These are phyloP conservation scores for Tringa solitaria DNA, from an alignment of 2,113 vertebrate genomes.

Conservation along the genomic window DNA sequence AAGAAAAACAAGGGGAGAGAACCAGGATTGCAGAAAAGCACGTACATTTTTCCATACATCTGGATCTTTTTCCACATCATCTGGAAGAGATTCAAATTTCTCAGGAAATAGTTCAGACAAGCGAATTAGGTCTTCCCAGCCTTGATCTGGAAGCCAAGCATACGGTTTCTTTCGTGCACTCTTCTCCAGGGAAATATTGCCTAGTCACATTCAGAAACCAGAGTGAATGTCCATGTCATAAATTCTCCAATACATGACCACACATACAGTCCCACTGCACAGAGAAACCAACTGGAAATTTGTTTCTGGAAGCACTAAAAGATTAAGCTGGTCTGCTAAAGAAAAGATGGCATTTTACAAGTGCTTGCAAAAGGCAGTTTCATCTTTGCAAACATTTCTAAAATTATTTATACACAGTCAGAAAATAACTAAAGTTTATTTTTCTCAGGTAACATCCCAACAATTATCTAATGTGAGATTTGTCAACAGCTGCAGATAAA, in stretches of 20 bases:
- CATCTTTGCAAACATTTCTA: not conserved
- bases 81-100: slow-evolving; percentile 81
- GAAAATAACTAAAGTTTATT: not conserved
- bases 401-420: not conserved
- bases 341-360: not conserved
- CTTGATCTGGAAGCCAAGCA: slow-evolving; percentile 88
- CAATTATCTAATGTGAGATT: not conserved
- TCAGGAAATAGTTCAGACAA: slow-evolving; percentile 83
- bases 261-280: not conserved
- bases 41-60: slow-evolving; percentile 86
- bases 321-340: not conserved
- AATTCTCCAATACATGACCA: not conserved
- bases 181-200: slow-evolving; percentile 93
- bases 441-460: not conserved
- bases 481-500: not conserved
- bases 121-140: slow-evolving; percentile 91
- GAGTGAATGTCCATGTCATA: not conserved
- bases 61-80: slow-evolving; percentile 79
- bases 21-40: not conserved
- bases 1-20: not conserved
- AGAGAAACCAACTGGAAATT: not conserved
- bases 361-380: not conserved
- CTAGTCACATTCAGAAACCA: slow-evolving; percentile 60
- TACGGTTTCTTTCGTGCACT: slow-evolving; percentile 81
- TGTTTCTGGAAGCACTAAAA: not conserved